These are phyloP conservation scores for Tenualosa ilisha DNA, from an alignment of 2,797 vertebrate genomes.

Conservation along the genomic window DNA sequence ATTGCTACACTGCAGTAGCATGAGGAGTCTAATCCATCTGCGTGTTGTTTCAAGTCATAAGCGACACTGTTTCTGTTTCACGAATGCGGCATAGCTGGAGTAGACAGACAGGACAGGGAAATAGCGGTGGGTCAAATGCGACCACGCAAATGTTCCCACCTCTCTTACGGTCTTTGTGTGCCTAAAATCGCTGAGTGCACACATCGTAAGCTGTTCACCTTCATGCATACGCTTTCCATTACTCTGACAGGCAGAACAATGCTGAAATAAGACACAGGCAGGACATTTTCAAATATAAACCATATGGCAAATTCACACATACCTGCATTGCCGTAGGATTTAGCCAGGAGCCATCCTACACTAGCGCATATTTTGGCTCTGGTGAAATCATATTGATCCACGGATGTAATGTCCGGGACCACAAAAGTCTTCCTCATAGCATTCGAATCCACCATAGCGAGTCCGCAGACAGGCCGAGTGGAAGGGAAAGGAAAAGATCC, in stretches of 20 bases:
- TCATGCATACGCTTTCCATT: conserved; percentile 54
- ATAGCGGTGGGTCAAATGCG: conserved; percentile 34
- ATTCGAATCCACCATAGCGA: conserved; percentile 84
- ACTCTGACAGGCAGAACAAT: conserved; percentile 45
- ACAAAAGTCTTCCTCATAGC: conserved; percentile 85
- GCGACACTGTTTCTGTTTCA: background rate
- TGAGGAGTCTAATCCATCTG: background rate
- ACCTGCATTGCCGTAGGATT: conserved; percentile 89
- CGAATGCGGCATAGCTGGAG: background rate
- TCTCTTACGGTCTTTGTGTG: conserved; percentile 72
- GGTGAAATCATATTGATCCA: conserved; percentile 87
- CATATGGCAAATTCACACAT: conserved; percentile 51
- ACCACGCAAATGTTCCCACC: conserved; percentile 43
- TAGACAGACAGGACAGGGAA: background rate
- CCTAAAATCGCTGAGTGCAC: conserved; percentile 71
- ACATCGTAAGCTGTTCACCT: conserved; percentile 49
- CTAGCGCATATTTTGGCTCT: conserved; percentile 89
- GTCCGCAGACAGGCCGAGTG: conserved; percentile 50
- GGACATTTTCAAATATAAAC: conserved; percentile 15
- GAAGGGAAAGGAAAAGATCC: conserved; percentile 37
- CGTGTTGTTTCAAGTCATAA: background rate
- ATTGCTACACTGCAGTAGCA: background rate
- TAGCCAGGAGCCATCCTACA: conserved; percentile 87
- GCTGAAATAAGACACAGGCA: conserved; percentile 22
- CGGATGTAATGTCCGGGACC: conserved; percentile 87